These are phyloP conservation scores for Ophioninae sp. DNA, from an alignment of 2,888 invertebrate species.

Conservation along the genomic window DNA sequence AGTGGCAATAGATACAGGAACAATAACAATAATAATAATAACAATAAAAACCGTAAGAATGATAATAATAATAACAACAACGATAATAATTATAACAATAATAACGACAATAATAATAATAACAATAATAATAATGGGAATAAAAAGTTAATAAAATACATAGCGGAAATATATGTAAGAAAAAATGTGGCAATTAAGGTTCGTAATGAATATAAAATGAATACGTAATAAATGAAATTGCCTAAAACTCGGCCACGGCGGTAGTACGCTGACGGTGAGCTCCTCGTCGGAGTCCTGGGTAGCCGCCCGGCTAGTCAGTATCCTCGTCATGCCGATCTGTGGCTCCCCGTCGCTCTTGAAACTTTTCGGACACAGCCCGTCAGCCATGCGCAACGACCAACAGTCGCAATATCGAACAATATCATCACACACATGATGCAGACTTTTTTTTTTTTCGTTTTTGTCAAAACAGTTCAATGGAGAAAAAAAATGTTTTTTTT, in stretches of 20 bases:
- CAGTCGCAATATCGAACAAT: constrained; percentile 75
- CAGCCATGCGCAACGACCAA: constrained; percentile 80
- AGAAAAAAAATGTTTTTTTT: neutral
- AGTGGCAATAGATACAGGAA: constrained; percentile 33
- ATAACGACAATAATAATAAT: constrained; percentile 58
- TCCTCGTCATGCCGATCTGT: constrained; percentile 77
- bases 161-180: constrained; percentile 57
- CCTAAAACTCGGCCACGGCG: constrained; percentile 81
- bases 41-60: constrained; percentile 52
- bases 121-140: constrained; percentile 48
- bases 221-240: constrained; percentile 80
- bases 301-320: constrained; percentile 75
- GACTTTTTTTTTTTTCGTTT: constrained; percentile 46
- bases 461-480: constrained; percentile 5
- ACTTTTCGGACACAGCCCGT: constrained; percentile 76
- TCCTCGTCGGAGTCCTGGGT: constrained; percentile 80
- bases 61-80: constrained; percentile 34
- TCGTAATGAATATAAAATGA: constrained; percentile 76
- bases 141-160: constrained; percentile 59
- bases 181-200: constrained; percentile 66
- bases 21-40: constrained; percentile 40
- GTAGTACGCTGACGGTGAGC: constrained; percentile 81
- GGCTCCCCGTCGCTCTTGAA: constrained; percentile 80
- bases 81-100: constrained; percentile 7
- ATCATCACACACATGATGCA: constrained; percentile 66